phyloP scores from a whole-genome alignment of 2,113 vertebrate genomes.

The Peromyscus maniculatus region DNA sequence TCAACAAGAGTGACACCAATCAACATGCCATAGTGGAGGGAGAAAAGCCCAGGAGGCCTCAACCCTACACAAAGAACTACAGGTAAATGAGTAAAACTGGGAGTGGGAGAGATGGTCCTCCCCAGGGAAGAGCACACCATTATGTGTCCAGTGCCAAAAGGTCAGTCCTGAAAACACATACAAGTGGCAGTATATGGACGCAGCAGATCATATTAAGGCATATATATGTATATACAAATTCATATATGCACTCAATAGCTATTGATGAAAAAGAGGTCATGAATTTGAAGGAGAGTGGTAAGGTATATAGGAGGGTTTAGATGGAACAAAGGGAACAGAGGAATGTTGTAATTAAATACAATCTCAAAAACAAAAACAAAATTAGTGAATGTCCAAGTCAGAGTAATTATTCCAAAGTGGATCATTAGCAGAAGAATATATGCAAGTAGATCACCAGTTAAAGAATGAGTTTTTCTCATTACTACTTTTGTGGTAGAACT shows the following conservation, averaged over 20 bases:
- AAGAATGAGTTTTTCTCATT: background rate
- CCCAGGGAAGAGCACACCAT: background rate
- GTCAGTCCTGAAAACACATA: background rate
- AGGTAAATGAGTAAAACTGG: background rate
- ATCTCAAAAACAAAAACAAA: background rate
- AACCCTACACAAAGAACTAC: background rate
- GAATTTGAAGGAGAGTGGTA: background rate
- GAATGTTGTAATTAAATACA: background rate
- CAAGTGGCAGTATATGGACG: background rate
- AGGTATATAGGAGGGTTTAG: background rate
- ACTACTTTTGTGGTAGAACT: background rate
- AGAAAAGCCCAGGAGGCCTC: background rate
- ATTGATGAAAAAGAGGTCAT: background rate
- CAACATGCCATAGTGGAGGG: background rate
- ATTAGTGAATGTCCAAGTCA: background rate
- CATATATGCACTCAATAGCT: background rate
- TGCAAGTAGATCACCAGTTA: background rate
- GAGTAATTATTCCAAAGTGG: background rate
- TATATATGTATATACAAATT: background rate
- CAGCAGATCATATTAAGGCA: background rate
- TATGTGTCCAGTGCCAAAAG: background rate
- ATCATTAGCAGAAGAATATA: background rate
- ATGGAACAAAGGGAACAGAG: background rate
- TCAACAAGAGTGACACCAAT: background rate
- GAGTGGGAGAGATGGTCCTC: background rate